Percentiles rank a stretch among this genome's conserved stretches.
phyloP scores from a whole-genome alignment of 2,888 invertebrate genomes.

The Petrophora chlorosata region DNA sequence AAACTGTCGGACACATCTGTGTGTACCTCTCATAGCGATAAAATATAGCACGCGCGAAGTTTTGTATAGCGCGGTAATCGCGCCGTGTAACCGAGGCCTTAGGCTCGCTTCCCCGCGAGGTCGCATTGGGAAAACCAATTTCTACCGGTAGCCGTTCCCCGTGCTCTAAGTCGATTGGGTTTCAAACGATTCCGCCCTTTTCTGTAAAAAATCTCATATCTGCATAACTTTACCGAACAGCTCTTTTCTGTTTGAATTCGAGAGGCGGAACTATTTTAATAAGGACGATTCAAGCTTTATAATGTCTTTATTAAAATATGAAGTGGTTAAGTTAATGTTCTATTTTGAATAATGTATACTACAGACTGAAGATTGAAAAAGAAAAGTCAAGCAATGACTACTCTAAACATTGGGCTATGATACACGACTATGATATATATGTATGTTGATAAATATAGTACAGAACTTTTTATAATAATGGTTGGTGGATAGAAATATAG shows the following conservation, averaged over 20 bases:
- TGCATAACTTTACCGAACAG: conserved; percentile 48
- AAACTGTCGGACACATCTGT: background rate
- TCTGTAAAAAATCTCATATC: conserved; percentile 44
- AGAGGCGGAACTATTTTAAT: conserved; percentile 23
- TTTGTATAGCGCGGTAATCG: background rate
- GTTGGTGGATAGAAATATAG: too few relatives aligned
- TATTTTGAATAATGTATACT: too few relatives aligned
- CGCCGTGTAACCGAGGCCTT: background rate
- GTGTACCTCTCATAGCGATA: background rate
- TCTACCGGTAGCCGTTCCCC: conserved; percentile 56
- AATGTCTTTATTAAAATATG: too few relatives aligned
- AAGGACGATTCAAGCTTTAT: conserved; percentile 1
- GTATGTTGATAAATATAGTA: too few relatives aligned
- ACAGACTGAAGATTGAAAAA: too few relatives aligned
- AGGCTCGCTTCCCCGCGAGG: conserved; percentile 39
- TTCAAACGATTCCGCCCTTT: conserved; percentile 54
- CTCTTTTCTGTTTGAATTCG: conserved; percentile 28
- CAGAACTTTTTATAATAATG: too few relatives aligned
- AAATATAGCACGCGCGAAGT: background rate
- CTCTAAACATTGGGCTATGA: too few relatives aligned
- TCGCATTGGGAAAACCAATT: conserved; percentile 71
- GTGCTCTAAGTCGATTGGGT: conserved; percentile 67
- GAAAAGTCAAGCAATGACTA: too few relatives aligned
- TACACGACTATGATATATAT: too few relatives aligned
- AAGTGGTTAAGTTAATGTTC: too few relatives aligned